These are phyloP conservation scores for Piscicola geometra DNA, from an alignment of 2,888 invertebrate genomes.

Conservation along the genomic window DNA sequence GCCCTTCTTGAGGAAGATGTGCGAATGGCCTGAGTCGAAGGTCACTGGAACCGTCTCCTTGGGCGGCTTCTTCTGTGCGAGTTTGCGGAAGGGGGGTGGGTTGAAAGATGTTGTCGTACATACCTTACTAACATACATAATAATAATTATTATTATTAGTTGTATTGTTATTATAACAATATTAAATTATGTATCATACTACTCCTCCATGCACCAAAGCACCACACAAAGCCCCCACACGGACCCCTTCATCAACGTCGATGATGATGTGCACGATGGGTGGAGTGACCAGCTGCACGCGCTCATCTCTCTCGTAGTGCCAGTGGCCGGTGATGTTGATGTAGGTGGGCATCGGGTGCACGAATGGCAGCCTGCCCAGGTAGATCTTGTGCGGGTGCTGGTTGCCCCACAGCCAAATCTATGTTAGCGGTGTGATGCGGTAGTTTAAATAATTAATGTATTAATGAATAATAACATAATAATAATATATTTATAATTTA, in stretches of 20 bases:
- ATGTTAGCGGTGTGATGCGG: background rate
- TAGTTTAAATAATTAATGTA: background rate
- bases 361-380: conserved; percentile 35
- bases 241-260: conserved; percentile 35
- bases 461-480: background rate
- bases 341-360: conserved; percentile 37
- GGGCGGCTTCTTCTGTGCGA: conserved; percentile 14
- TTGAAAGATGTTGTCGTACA: too few relatives aligned
- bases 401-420: conserved; percentile 35
- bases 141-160: background rate
- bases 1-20: conserved; percentile 35
- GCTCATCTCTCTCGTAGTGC: conserved; percentile 44
- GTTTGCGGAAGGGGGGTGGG: too few relatives aligned
- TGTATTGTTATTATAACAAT: too few relatives aligned
- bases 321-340: conserved; percentile 48
- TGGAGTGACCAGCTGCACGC: conserved; percentile 5
- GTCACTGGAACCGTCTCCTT: conserved; percentile 36
- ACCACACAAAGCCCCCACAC: conserved; percentile 26
- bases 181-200: too few relatives aligned
- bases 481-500: too few relatives aligned
- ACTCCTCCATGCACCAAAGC: too few relatives aligned
- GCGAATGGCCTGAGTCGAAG: conserved; percentile 36
- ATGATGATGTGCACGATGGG: background rate
- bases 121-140: too few relatives aligned
- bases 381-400: conserved; percentile 38